Evolutionary conservation across 2,888 invertebrate species (phyloP).

Genomic region (Alviniconcha strummeri): DNA sequence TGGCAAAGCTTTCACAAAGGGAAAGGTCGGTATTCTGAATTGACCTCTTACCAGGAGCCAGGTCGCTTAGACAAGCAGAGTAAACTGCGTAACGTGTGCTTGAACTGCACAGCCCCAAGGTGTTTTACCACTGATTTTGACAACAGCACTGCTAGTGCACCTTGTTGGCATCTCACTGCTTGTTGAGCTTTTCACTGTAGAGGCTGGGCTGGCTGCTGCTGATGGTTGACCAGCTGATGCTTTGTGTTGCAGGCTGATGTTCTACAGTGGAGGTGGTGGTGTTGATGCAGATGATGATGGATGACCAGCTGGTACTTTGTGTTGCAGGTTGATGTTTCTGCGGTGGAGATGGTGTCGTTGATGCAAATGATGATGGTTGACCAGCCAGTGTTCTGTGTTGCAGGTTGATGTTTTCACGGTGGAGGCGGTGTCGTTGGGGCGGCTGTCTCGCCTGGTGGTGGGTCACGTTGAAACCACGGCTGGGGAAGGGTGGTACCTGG

Average conservation of each 20-base stretch:
- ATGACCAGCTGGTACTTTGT: too few species aligned
- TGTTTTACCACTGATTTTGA: too few species aligned
- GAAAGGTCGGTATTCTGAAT: conserved; percentile 58
- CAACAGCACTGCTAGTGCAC: too few species aligned
- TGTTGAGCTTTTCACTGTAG: too few species aligned
- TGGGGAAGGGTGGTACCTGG: conserved; percentile 57
- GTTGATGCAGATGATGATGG: too few species aligned
- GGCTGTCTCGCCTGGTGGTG: conserved; percentile 53
- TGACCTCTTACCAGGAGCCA: neutral
- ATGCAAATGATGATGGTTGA: too few species aligned
- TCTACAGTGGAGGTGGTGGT: too few species aligned
- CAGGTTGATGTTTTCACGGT: conserved; percentile 57
- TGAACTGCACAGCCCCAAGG: neutral
- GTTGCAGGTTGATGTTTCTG: neutral
- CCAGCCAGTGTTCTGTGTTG: neutral
- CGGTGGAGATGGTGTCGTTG: neutral
- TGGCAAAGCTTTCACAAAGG: conserved; percentile 58
- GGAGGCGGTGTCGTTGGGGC: conserved; percentile 61
- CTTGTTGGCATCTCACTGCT: too few species aligned
- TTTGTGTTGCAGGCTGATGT: too few species aligned
- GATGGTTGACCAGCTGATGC: too few species aligned
- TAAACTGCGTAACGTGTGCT: neutral
- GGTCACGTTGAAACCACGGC: conserved; percentile 58
- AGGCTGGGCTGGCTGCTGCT: too few species aligned
- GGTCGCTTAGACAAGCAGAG: neutral